Percentiles rank a stretch among this genome's conserved stretches.
phyloP scores from a whole-genome alignment of 1,140 invertebrate genomes.

The Rhopalosiphum padi region DNA sequence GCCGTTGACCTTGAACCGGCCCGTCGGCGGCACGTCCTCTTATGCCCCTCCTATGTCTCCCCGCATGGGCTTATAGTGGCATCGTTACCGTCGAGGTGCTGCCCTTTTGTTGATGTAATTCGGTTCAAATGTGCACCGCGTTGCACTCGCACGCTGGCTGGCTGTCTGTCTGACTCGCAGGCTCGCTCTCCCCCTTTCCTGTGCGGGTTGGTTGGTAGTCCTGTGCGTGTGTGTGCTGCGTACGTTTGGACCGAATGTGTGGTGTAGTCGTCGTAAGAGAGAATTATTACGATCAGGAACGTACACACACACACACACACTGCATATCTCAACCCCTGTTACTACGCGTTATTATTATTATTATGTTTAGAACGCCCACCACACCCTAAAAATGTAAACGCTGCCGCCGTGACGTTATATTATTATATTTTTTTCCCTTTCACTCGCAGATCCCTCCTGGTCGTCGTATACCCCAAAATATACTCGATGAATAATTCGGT shows the following conservation, averaged over 20 bases:
- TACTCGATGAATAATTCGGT: neutral
- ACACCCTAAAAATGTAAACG: constrained; percentile 48
- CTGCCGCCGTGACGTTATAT: neutral
- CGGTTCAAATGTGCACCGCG: constrained; percentile 27
- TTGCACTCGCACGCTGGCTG: neutral
- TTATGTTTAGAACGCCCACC: constrained; percentile 51
- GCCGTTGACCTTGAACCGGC: constrained; percentile 34
- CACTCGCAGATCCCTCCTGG: neutral
- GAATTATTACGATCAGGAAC: constrained; percentile 24
- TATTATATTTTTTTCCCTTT: constrained; percentile 26
- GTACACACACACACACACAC: neutral
- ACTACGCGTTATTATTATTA: constrained; percentile 37
- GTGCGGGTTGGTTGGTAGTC: constrained; percentile 45
- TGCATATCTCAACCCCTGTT: constrained; percentile 49
- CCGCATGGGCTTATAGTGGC: neutral
- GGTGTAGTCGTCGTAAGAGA: neutral
- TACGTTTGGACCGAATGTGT: neutral
- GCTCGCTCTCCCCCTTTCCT: neutral
- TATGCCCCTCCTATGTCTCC: neutral
- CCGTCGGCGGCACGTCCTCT: neutral
- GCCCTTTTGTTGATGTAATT: constrained; percentile 41
- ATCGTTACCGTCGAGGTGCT: neutral
- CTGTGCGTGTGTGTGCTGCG: constrained; percentile 45
- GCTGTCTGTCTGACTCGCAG: neutral
- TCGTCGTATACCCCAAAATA: neutral